phyloP scores from a whole-genome alignment of 1,140 invertebrate species.

The Zophobas morio region DNA sequence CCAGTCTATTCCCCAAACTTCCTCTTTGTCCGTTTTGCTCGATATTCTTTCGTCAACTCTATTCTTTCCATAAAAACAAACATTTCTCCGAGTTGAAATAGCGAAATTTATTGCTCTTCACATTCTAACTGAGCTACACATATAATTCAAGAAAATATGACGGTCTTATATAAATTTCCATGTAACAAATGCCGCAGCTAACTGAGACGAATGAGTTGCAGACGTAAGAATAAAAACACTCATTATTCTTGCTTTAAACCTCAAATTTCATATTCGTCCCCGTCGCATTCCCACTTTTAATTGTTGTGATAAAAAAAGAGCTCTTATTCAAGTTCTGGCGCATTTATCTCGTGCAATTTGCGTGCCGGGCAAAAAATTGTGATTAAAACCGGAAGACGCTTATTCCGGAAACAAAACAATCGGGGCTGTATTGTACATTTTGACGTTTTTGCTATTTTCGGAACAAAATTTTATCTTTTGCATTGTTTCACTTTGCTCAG shows the following conservation, averaged over 20 bases:
- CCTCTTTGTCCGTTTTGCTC: constrained; percentile 38
- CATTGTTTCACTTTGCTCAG: constrained; percentile 26
- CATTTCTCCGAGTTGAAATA: constrained; percentile 43
- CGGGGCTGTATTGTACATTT: constrained; percentile 1
- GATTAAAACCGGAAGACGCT: constrained; percentile 1
- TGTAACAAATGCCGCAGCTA: constrained; percentile 45
- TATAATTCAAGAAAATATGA: constrained; percentile 49
- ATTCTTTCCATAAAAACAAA: constrained; percentile 48
- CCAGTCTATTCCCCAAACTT: constrained; percentile 39
- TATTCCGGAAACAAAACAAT: neutral
- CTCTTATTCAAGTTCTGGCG: neutral
- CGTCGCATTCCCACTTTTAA: constrained; percentile 1
- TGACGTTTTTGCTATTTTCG: constrained; percentile 38
- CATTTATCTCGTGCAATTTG: neutral
- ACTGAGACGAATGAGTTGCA: constrained; percentile 47
- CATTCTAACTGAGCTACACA: constrained; percentile 45
- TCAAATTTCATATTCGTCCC: constrained; percentile 36
- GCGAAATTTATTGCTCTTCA: constrained; percentile 48
- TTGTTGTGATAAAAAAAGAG: constrained; percentile 10
- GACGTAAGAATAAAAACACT: constrained; percentile 46
- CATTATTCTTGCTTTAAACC: constrained; percentile 44
- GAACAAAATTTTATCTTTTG: constrained; percentile 22
- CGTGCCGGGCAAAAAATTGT: neutral
- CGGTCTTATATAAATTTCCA: constrained; percentile 46
- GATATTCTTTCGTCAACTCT: constrained; percentile 46